phyloP scores from a whole-genome alignment of 2,888 invertebrate genomes.

The Pogonocherus hispidulus region DNA sequence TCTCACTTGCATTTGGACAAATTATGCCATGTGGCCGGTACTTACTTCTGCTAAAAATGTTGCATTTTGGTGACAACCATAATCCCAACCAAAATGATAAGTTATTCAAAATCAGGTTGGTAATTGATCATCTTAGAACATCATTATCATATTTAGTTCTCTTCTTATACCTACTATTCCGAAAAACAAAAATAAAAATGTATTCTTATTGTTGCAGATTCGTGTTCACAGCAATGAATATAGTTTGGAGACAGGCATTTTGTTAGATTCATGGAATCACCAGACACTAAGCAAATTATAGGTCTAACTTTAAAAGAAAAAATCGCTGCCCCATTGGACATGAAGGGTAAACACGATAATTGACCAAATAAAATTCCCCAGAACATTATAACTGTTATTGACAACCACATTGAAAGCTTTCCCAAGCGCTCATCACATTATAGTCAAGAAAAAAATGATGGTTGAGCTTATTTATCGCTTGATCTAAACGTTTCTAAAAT shows the following conservation, averaged over 20 bases:
- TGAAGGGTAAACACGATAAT: conserved; percentile 13
- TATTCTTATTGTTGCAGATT: background rate
- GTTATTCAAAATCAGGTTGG: no score
- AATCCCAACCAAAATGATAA: no score
- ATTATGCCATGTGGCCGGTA: no score
- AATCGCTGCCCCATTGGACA: conserved; percentile 10
- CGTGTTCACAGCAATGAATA: conserved; percentile 8
- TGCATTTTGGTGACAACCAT: no score
- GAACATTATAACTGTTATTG: background rate
- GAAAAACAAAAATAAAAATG: no score
- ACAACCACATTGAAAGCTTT: background rate
- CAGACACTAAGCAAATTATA: conserved; percentile 7
- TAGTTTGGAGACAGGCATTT: conserved; percentile 14
- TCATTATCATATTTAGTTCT: no score
- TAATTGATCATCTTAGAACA: no score
- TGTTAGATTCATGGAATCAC: conserved; percentile 21
- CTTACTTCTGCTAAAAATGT: no score
- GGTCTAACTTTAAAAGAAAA: background rate
- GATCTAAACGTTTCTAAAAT: conserved; percentile 22
- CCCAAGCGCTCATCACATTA: conserved; percentile 12
- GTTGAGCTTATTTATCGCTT: conserved; percentile 1
- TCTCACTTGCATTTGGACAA: no score
- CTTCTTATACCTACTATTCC: no score
- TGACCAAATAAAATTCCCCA: conserved; percentile 6
- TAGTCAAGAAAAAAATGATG: conserved; percentile 8